Conservation (phyloP, 2,888 invertebrate genomes). For the Busseola fusca region DNA sequence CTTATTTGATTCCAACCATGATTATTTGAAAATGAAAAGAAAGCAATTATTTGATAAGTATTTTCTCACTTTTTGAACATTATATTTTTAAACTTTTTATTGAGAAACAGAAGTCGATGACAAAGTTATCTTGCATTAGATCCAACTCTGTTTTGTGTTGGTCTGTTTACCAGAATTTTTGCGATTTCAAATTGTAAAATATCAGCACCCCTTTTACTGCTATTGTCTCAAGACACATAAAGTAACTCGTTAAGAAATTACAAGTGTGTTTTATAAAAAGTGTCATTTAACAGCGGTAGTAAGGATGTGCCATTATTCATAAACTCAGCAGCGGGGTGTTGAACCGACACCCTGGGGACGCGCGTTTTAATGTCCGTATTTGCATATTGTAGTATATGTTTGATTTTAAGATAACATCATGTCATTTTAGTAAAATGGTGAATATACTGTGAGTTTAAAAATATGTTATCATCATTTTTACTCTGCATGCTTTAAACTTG, state of each 20-base stretch:
- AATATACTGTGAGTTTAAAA: neutral
- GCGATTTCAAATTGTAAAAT: neutral
- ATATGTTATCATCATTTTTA: neutral
- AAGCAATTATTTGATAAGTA: neutral
- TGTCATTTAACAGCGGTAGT: slow-evolving; percentile 65
- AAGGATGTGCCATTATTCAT: slow-evolving; percentile 82
- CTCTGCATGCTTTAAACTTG: neutral
- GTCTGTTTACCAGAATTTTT: neutral
- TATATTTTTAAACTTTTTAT: neutral
- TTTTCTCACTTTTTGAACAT: neutral
- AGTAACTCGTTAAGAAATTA: slow-evolving; percentile 60
- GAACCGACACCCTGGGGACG: slow-evolving; percentile 76
- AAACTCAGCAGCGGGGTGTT: slow-evolving; percentile 74
- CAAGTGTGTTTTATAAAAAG: slow-evolving; percentile 63
- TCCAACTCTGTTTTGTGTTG: neutral
- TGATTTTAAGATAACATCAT: slow-evolving; percentile 60
- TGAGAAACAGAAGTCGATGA: neutral
- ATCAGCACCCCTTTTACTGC: slow-evolving; percentile 22
- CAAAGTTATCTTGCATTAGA: neutral
- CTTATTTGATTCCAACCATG: neutral
- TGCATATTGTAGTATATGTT: slow-evolving; percentile 77
- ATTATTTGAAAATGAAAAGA: neutral
- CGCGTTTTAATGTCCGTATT: slow-evolving; percentile 82
- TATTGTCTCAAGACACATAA: slow-evolving; percentile 42
- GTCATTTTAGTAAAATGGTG: neutral